Evolutionary conservation across 2,797 vertebrate species (phyloP).

Genomic region (Oreochromis grahami): DNA sequence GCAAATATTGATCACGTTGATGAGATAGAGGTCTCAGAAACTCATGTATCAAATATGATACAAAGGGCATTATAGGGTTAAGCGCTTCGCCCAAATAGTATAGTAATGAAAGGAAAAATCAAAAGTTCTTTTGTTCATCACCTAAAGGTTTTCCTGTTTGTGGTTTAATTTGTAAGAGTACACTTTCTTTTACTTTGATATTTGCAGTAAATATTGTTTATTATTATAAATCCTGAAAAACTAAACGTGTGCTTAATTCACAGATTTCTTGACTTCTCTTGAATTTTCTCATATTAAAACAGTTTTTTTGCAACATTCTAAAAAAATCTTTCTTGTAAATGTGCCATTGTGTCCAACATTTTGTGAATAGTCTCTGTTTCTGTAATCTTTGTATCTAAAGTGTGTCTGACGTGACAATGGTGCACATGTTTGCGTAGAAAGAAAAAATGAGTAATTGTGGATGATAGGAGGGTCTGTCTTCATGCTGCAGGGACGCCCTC

Average conservation of each 20-base stretch:
- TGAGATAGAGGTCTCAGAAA: not conserved
- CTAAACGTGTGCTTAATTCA: not conserved
- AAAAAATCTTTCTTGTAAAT: not conserved
- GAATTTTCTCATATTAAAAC: not conserved
- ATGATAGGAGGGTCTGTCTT: constrained; percentile 39
- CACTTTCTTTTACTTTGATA: not conserved
- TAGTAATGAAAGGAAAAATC: not conserved
- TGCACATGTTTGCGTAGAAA: not conserved
- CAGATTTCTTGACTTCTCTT: not conserved
- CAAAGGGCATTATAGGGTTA: not conserved
- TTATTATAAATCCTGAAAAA: not conserved
- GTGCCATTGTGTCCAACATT: not conserved
- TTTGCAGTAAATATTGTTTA: not conserved
- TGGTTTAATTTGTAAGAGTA: not conserved
- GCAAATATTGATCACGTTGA: not conserved
- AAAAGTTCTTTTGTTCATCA: not conserved
- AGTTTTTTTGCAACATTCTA: not conserved
- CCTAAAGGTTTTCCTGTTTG: not conserved
- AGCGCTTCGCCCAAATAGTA: not conserved
- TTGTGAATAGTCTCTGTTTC: not conserved
- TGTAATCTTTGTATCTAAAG: not conserved
- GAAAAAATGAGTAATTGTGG: constrained; percentile 2
- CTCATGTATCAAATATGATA: not conserved
- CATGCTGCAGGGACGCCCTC: constrained; percentile 38
- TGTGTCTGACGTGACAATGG: not conserved